Evolutionary conservation across 2,888 invertebrate species (phyloP), one percentile per base, ranked within the genome.

Genomic region (Scrobipalpa atriplicella): DNA sequence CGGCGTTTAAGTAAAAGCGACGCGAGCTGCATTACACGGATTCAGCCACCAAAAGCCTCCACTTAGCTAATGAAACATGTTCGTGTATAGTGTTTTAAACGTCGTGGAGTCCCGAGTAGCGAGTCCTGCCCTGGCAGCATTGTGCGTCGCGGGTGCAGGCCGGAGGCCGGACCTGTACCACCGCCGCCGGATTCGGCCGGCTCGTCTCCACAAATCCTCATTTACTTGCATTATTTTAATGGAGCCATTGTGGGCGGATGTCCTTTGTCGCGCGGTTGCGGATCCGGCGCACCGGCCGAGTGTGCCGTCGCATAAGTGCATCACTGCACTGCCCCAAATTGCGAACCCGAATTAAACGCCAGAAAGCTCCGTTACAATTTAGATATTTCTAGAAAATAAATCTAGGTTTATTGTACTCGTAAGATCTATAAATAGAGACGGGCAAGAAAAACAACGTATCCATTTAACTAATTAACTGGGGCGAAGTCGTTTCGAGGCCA

Each of bases 51-150:
- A 92, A 93, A 93, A 91, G 93, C 92, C 90, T 81, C 90, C 93
- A 93, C 92, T 93, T 92, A 93, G 93, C 93, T 93, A 93, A 93
- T 93, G 93, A 93, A 93, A 93, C 93, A 93, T 93, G 93, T 89
- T 90, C 92, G 86, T 87, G 90, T 89, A 85, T 88, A 91, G 90
- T 88, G 89, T 89, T 87, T 87, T 83, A 85, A 88, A 86, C 88
- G 85, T 78, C 84, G 87, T 18, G 38, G 54, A 39, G 39, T 39
- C 47, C 60, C 21, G 60, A 18, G 65, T 47, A 43, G 41, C 66
- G 66, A 71, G n/a, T 3, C 43, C 43, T 13, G 43, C 13, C n/a
- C 47, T 19, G 71, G 68, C 70, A 78, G 85, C 79, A 90, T 90
- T 90, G 64, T 64, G 56, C 54, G 13, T 11, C 21, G 56, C 18